Evolutionary conservation across 2,113 vertebrate genomes (phyloP).

Genomic region (Periophthalmus modestus): DNA sequence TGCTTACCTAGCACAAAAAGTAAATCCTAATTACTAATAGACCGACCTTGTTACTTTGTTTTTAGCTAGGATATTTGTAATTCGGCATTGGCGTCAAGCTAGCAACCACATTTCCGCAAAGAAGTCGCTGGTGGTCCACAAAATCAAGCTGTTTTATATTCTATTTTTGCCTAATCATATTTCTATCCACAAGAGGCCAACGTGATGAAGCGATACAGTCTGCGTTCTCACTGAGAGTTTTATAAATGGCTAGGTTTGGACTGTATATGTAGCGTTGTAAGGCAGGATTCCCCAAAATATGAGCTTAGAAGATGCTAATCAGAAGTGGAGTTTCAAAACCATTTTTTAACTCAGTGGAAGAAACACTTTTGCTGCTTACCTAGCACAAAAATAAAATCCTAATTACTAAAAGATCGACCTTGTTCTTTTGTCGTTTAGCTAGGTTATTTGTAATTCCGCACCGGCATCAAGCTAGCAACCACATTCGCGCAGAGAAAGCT

Average conservation of each 20-base stretch:
- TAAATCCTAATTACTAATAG: constrained; percentile 53
- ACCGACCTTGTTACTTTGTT: constrained; percentile 63
- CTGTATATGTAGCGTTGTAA: constrained; percentile 56
- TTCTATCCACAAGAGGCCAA: constrained; percentile 48
- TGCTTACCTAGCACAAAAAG: constrained; percentile 63
- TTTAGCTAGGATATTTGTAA: constrained; percentile 61
- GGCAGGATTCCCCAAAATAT: constrained; percentile 55
- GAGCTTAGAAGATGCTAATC: constrained; percentile 38
- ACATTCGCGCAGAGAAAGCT: constrained; percentile 41
- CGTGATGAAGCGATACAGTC: constrained; percentile 47
- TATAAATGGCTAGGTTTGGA: constrained; percentile 58
- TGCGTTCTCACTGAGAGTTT: constrained; percentile 41
- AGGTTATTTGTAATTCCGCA: no score
- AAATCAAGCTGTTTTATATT: constrained; percentile 40
- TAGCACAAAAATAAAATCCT: no score
- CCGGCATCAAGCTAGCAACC: constrained; percentile 27
- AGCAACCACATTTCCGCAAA: constrained; percentile 37
- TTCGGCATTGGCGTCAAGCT: constrained; percentile 45
- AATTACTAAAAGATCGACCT: no score
- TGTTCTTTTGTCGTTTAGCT: no score
- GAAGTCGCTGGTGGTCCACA: constrained; percentile 51
- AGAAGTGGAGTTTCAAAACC: constrained; percentile 4
- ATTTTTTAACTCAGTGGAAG: constrained; percentile 18
- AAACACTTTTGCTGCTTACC: not conserved
- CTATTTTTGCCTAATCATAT: constrained; percentile 46